Conservation (phyloP, 2,113 vertebrate species). For the Calcarius ornatus region DNA sequence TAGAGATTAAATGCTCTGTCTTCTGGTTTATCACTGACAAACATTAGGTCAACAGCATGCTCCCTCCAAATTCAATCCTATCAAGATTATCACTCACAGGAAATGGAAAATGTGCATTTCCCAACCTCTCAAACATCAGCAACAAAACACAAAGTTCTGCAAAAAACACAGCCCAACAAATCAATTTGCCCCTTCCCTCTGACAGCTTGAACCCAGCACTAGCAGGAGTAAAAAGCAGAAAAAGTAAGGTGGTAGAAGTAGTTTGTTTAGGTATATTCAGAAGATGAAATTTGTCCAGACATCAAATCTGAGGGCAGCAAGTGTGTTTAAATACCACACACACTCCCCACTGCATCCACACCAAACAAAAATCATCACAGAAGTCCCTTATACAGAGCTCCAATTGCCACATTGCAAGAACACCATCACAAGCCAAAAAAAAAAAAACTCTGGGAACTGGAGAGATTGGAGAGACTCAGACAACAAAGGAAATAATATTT, state of each 20-base stretch:
- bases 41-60: neutral
- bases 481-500: slow-evolving; percentile 45
- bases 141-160: neutral
- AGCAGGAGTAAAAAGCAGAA: neutral
- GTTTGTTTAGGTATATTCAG: neutral
- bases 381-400: neutral
- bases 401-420: neutral
- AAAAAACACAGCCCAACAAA: neutral
- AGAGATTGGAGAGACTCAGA: neutral
- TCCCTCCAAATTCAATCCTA: neutral
- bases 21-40: neutral
- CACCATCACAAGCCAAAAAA: neutral
- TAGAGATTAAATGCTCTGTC: neutral
- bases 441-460: neutral
- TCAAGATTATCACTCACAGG: neutral
- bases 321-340: neutral
- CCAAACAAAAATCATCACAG: neutral
- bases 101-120: neutral
- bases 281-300: neutral
- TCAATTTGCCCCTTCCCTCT: neutral
- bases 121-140: neutral
- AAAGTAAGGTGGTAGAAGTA: neutral
- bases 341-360: neutral
- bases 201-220: neutral
- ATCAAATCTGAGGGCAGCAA: neutral